phyloP scores from a whole-genome alignment of 2,797 vertebrate genomes.

The Geotrypetes seraphini region DNA sequence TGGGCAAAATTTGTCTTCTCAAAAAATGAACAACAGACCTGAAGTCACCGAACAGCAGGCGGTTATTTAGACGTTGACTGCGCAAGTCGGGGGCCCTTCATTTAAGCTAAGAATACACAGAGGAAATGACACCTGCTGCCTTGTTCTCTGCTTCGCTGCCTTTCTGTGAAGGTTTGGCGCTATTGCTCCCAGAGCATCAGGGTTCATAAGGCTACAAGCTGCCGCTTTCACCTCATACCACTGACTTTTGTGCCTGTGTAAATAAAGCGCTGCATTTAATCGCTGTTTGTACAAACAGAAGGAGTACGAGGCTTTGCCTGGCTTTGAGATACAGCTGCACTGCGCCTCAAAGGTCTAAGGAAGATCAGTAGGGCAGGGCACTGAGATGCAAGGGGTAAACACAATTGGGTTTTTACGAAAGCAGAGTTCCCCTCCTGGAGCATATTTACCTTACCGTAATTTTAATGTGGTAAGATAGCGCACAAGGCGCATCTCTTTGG shows the following conservation, averaged over 20 bases:
- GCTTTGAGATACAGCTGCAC: too few species aligned
- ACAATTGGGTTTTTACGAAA: too few species aligned
- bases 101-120: constrained; percentile 36
- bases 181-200: constrained; percentile 21
- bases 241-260: constrained; percentile 24
- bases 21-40: constrained; percentile 49
- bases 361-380: too few species aligned
- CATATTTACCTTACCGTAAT: too few species aligned
- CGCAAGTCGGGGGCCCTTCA: constrained; percentile 34
- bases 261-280: constrained; percentile 24
- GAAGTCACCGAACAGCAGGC: constrained; percentile 40
- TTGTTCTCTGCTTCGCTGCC: constrained; percentile 29
- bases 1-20: constrained; percentile 52
- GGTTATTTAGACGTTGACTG: constrained; percentile 31
- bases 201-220: constrained; percentile 12
- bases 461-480: too few species aligned
- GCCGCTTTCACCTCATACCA: constrained; percentile 18
- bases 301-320: not conserved
- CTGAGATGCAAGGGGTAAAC: too few species aligned
- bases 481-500: too few species aligned
- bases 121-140: constrained; percentile 29
- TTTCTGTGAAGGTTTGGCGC: constrained; percentile 36
- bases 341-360: too few species aligned
- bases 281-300: constrained; percentile 1
- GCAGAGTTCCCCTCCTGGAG: too few species aligned